These are phyloP conservation scores for Paradoxurus hermaphroditus DNA, from an alignment of 2,113 vertebrate genomes.

Conservation along the genomic window DNA sequence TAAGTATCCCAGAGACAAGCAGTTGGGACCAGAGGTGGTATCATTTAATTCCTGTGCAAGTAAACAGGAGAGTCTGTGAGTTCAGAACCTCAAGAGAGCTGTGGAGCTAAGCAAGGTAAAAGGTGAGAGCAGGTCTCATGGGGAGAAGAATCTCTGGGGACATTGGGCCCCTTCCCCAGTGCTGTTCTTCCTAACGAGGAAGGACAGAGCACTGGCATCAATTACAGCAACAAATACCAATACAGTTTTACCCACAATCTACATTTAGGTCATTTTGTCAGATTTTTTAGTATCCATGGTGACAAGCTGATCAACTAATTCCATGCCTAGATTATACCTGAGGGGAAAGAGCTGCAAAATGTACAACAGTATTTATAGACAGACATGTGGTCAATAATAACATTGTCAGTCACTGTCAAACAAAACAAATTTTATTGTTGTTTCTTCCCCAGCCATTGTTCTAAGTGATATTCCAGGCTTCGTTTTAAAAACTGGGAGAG, in stretches of 20 bases:
- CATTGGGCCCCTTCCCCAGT: not conserved
- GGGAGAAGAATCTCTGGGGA: not conserved
- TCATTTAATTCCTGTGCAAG: not conserved
- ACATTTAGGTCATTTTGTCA: slow-evolving; percentile 13
- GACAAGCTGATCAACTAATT: not conserved
- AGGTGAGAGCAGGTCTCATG: not conserved
- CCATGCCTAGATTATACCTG: not conserved
- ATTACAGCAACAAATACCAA: not conserved
- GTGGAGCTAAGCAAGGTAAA: not conserved
- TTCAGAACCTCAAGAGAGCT: not conserved
- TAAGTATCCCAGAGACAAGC: not conserved
- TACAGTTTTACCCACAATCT: not conserved
- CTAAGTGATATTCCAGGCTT: not conserved
- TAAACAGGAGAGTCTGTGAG: not conserved
- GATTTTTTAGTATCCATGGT: slow-evolving; percentile 32
- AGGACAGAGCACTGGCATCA: not conserved
- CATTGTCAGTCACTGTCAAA: not conserved
- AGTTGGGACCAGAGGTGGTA: not conserved
- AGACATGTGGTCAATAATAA: not conserved
- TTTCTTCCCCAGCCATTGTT: not conserved
- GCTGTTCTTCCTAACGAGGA: not conserved
- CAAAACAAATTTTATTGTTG: not conserved
- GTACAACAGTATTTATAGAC: not conserved
- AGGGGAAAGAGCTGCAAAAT: not conserved
- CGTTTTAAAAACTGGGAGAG: not conserved